Percentiles rank a stretch among this genome's conserved stretches.
phyloP scores from a whole-genome alignment of 2,797 vertebrate genomes.

The Sebastiscus albofasciatus region DNA sequence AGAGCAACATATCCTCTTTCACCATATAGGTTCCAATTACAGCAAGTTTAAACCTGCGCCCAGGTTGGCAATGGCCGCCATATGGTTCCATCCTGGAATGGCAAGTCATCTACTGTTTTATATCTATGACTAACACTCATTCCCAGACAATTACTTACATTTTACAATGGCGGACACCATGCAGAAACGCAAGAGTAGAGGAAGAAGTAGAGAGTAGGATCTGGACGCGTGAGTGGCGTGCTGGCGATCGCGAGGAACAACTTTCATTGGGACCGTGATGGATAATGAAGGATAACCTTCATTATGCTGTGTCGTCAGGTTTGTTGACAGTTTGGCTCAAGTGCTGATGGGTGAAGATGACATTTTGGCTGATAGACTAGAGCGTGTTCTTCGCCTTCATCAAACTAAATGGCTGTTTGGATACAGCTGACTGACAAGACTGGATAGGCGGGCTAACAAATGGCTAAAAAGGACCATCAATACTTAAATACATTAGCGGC shows the following conservation, averaged over 20 bases:
- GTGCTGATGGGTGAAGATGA: background rate
- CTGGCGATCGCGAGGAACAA: background rate
- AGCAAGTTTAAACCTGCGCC: too few relatives aligned
- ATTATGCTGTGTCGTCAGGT: background rate
- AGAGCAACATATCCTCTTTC: too few relatives aligned
- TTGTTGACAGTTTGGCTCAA: background rate
- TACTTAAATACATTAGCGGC: slow-evolving; percentile 21
- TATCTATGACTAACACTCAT: background rate
- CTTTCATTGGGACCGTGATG: background rate
- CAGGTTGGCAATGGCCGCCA: background rate
- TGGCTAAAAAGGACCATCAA: slow-evolving; percentile 12
- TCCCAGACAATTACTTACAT: background rate
- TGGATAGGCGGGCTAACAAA: slow-evolving; percentile 12
- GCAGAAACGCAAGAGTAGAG: background rate
- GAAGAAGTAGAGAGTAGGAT: background rate
- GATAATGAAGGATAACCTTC: background rate
- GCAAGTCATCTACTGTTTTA: too few relatives aligned
- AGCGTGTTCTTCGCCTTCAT: background rate
- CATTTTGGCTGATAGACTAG: background rate
- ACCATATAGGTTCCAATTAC: too few relatives aligned
- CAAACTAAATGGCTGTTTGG: slow-evolving; percentile 5
- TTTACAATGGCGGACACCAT: background rate
- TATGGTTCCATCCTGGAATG: too few relatives aligned
- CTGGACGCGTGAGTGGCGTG: background rate
- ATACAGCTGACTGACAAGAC: background rate